Base-by-base conservation (phyloP, 2,888 invertebrate species). In the Trachelus iudaicus region DNA sequence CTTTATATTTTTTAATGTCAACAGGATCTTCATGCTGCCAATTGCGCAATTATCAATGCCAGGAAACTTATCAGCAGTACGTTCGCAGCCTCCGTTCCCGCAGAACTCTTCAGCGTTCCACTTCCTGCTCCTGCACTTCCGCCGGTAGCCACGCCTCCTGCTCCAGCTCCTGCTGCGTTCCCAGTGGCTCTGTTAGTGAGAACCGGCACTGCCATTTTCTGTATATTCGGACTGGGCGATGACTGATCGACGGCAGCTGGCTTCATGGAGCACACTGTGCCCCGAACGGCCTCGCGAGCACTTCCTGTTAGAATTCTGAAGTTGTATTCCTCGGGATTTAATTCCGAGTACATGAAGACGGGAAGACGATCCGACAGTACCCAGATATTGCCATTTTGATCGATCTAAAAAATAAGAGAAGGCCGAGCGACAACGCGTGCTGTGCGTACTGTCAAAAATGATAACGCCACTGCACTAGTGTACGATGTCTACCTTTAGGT, bases 311-410 rank as follows among this genome's bases (percentile, higher is more conserved):
- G 92, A 79, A 96, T 94, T 75, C 96, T 94, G 86, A 95, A 96
- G 86, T 96, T 96, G 0, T 95, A 93, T 31, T 95, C 95, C 1
- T 93, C 92, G 0, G 92, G 89, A 87, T 95, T 93, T 80, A 96
- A 89, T 79, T 93, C 92, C 0, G 93, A 93, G 84, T 96, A 95
- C 93, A 95, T 95, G 91, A 95, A 96, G 76, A 93, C 92, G 0
- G 96, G 96, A 85, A 96, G 91, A 79, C 94, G 94, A 88, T 96
- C 95, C 0, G 96, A 95, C 0, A 96, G 89, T 3, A 96, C 95
- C 96, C 96, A 96, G 1, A 96, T 89, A 69, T 94, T 95, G 23
- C 95, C 94, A 11, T 95, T 93, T 35, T 93, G 93, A 82, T 96
- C 96, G 0, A 90, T 81, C 90, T 90, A 78, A 11, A 76, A 73